phyloP scores from a whole-genome alignment of 2,888 invertebrate genomes.

The Gibbula magus region DNA sequence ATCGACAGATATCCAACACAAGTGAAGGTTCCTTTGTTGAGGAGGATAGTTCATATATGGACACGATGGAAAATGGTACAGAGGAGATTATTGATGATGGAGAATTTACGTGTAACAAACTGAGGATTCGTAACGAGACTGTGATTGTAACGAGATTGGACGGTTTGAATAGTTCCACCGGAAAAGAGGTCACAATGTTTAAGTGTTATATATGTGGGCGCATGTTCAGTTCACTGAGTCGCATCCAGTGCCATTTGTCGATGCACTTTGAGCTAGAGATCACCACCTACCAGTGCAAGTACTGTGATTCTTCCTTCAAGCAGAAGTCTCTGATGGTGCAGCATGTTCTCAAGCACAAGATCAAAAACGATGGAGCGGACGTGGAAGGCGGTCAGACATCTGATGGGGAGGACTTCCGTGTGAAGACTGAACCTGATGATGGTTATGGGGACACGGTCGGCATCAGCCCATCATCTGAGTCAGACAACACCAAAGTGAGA shows the following conservation, averaged over 20 bases:
- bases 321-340: conserved; percentile 66
- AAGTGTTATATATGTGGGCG: conserved; percentile 73
- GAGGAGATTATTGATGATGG: conserved; percentile 34
- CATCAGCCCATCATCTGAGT: conserved; percentile 2
- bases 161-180: conserved; percentile 64
- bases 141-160: conserved; percentile 70
- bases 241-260: conserved; percentile 71
- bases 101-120: conserved; percentile 35
- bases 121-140: conserved; percentile 68
- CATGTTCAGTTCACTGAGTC: conserved; percentile 65
- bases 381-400: neutral
- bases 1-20: conserved; percentile 25
- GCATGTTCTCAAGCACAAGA: conserved; percentile 46
- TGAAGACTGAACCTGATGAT: neutral
- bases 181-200: conserved; percentile 67
- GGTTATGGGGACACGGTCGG: neutral
- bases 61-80: conserved; percentile 16
- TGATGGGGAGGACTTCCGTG: neutral
- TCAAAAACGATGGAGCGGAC: conserved; percentile 20
- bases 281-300: conserved; percentile 64
- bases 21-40: conserved; percentile 31
- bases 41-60: neutral
- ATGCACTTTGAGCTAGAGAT: conserved; percentile 68
- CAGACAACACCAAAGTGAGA: conserved; percentile 4
- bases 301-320: conserved; percentile 69